Evolutionary conservation across 2,888 invertebrate species (phyloP).

Genomic region (Bellardia bayeri): DNA sequence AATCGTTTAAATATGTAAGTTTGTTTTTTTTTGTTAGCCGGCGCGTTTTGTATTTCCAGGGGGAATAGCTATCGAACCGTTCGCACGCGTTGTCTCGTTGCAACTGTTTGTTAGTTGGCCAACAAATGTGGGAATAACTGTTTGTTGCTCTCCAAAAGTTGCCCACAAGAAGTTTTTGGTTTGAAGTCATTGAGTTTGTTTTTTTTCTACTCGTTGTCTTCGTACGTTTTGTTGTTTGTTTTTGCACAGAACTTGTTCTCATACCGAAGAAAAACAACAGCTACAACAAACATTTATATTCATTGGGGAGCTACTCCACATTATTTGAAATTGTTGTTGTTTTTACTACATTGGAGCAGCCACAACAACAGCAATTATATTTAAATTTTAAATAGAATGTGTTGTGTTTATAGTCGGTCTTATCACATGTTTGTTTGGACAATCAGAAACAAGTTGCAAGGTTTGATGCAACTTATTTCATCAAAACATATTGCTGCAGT

Average conservation of each 20-base stretch:
- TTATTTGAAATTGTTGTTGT: constrained; percentile 29
- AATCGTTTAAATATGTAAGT: constrained; percentile 1
- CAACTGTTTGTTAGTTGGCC: constrained; percentile 77
- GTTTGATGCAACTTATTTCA: constrained; percentile 44
- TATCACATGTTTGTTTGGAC: constrained; percentile 44
- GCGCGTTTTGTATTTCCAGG: neutral
- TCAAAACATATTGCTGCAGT: no score
- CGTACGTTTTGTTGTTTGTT: constrained; percentile 15
- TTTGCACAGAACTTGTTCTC: constrained; percentile 66
- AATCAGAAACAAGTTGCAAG: neutral
- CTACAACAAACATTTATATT: constrained; percentile 8
- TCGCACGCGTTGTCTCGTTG: constrained; percentile 80
- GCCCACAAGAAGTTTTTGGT: constrained; percentile 69
- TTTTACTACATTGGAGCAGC: constrained; percentile 5
- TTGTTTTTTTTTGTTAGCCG: neutral
- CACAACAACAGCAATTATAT: neutral
- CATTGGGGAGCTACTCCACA: constrained; percentile 69
- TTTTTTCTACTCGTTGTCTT: constrained; percentile 24
- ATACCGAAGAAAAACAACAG: neutral
- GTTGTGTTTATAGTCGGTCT: constrained; percentile 69
- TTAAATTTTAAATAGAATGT: constrained; percentile 50
- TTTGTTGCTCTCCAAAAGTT: constrained; percentile 61
- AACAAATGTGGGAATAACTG: constrained; percentile 74
- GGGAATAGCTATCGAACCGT: constrained; percentile 75
- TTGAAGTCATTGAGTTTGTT: constrained; percentile 65